Evolutionary conservation across 2,888 invertebrate species (phyloP), one percentile per base, ranked within the genome.

Genomic region (Xestia rhomboidea): DNA sequence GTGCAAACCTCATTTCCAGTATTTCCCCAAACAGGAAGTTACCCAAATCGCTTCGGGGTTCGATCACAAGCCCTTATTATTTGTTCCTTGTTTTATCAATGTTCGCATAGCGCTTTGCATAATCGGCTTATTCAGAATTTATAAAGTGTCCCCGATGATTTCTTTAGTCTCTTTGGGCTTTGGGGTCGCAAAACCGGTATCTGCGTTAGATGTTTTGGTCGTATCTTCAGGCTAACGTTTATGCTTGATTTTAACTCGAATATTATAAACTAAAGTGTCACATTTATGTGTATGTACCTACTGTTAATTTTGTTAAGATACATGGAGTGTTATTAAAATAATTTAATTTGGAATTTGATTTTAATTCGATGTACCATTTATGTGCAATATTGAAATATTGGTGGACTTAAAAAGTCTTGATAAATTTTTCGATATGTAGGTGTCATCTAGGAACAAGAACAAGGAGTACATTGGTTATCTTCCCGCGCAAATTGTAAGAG

Each of bases 111-210:
- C 87, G 89, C 89, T 95, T 94, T 92, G 93, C 93, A 94, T 94
- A 94, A 94, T 95, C 93, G 91, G 91, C 92, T 93, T 93, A 93
- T 93, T 93, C 92, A 89, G 90, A 87, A 87, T 81, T 85, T 91
- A 93, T 92, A 92, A 91, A 92, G 89, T 92, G 91, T 93, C 90
- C 89, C 89, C 85, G 72, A 86, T 89, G 90, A 90, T 90, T 89
- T 88, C 87, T 88, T 87, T 85, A 85, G 85, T 90, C 89, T 88
- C 87, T 88, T 87, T 85, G 85, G 85, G 84, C 85, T 87, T 81
- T 87, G 85, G 85, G 84, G 83, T 74, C 68, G 77, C 74, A 73
- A 85, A 93, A 94, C 94, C 92, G 92, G 94, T 94, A 84, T 87
- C 83, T 84, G 86, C 84, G 30, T 89, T 78, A 76, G 77, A 70